phyloP scores from a whole-genome alignment of 2,797 vertebrate species.

The Luscinia luscinia region DNA sequence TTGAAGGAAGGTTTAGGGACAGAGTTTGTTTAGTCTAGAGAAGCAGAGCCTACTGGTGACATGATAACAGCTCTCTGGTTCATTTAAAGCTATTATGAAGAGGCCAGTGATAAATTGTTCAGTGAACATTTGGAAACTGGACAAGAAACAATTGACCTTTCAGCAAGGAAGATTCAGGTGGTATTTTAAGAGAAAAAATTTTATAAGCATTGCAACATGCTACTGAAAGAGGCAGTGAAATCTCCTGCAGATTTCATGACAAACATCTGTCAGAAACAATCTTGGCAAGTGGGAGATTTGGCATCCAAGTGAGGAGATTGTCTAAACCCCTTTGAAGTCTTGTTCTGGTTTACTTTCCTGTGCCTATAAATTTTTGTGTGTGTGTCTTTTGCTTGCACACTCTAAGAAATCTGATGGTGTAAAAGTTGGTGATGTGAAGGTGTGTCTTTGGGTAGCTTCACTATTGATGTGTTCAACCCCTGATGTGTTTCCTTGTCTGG shows the following conservation, averaged over 20 bases:
- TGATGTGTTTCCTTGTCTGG: not conserved
- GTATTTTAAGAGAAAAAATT: not conserved
- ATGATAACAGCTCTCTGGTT: not conserved
- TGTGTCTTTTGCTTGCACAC: not conserved
- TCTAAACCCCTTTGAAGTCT: conserved; percentile 4
- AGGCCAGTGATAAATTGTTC: not conserved
- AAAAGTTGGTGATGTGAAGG: not conserved
- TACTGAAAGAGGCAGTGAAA: conserved; percentile 24
- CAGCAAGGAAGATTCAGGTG: conserved; percentile 24
- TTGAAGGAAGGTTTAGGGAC: not conserved
- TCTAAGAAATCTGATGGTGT: not conserved
- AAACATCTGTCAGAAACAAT: not conserved
- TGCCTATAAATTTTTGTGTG: conserved; percentile 24
- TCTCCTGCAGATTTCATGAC: not conserved
- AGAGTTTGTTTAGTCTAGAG: conserved; percentile 45
- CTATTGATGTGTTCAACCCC: not conserved
- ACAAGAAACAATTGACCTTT: not conserved
- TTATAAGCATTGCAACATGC: not conserved
- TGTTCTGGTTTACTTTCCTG: not conserved
- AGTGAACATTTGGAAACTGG: not conserved
- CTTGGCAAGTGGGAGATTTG: conserved; percentile 8
- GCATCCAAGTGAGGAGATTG: not conserved
- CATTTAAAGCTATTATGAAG: not conserved
- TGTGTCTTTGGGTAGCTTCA: not conserved
- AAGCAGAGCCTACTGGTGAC: not conserved